These are phyloP conservation scores for Pempheris klunzingeri DNA, from an alignment of 2,797 vertebrate genomes.

Conservation along the genomic window DNA sequence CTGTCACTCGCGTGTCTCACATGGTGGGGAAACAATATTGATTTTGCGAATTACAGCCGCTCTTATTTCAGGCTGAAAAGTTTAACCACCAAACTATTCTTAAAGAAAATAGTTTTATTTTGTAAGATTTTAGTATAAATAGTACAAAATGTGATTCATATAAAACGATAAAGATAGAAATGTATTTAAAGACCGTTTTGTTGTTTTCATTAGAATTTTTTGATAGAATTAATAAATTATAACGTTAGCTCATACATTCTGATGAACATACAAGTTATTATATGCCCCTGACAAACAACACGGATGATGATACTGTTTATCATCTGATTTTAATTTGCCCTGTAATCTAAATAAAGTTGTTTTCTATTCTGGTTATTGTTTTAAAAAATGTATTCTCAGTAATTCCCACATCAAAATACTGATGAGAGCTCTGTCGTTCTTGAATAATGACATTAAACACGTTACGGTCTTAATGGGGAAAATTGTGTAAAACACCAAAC, in stretches of 20 bases:
- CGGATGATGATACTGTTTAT: neutral
- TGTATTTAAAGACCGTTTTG: neutral
- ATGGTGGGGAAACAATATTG: slow-evolving; percentile 27
- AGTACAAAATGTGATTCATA: neutral
- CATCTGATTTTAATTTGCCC: neutral
- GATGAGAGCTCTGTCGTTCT: neutral
- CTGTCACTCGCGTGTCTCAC: neutral
- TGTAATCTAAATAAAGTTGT: neutral
- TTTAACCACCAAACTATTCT: neutral
- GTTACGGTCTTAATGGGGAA: neutral
- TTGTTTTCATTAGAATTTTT: neutral
- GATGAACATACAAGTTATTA: too few relatives aligned
- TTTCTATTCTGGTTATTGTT: neutral
- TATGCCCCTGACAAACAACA: neutral
- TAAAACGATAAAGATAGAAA: too few relatives aligned
- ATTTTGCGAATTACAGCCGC: slow-evolving; percentile 25
- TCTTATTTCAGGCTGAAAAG: neutral
- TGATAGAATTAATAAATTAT: neutral
- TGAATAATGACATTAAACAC: neutral
- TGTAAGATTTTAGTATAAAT: neutral
- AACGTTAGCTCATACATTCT: neutral
- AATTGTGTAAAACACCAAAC: neutral
- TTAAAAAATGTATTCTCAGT: neutral
- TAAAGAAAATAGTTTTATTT: neutral
- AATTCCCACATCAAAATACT: neutral